Conservation (phyloP, 2,113 vertebrate species). For the Notarius quadriscutis region DNA sequence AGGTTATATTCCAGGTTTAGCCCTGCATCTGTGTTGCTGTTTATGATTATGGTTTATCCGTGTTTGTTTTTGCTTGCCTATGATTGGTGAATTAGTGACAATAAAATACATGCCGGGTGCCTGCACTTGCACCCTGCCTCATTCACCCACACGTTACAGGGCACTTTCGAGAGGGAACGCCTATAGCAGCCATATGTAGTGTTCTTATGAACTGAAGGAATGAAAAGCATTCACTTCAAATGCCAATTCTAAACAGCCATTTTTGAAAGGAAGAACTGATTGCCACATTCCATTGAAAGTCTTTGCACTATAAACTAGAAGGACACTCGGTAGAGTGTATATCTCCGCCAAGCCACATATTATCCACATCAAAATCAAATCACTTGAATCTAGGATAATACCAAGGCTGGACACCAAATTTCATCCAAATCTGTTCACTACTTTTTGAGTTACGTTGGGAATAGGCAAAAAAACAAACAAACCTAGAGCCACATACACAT, state of each 20-base stretch:
- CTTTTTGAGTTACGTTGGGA: too few species aligned
- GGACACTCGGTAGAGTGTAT: too few species aligned
- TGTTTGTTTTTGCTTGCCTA: background rate
- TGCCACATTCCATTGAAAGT: background rate
- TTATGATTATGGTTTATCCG: background rate
- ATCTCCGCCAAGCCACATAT: too few species aligned
- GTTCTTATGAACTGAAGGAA: background rate
- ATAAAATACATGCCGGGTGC: background rate
- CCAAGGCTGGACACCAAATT: too few species aligned
- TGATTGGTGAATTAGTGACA: background rate
- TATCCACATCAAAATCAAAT: too few species aligned
- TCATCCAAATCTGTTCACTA: too few species aligned
- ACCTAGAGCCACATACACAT: too few species aligned
- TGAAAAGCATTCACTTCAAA: background rate
- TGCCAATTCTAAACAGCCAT: background rate
- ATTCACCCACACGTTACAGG: background rate
- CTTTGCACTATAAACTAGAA: background rate
- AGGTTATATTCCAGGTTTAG: background rate
- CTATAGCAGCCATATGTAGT: background rate
- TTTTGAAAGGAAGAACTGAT: background rate
- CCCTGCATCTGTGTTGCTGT: background rate
- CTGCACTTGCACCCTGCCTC: background rate
- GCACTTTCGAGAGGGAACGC: background rate
- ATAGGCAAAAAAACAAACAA: too few species aligned
- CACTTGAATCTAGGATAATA: too few species aligned